Conservation (phyloP, 2,888 invertebrate species). For the Pristionchus mayeri region DNA sequence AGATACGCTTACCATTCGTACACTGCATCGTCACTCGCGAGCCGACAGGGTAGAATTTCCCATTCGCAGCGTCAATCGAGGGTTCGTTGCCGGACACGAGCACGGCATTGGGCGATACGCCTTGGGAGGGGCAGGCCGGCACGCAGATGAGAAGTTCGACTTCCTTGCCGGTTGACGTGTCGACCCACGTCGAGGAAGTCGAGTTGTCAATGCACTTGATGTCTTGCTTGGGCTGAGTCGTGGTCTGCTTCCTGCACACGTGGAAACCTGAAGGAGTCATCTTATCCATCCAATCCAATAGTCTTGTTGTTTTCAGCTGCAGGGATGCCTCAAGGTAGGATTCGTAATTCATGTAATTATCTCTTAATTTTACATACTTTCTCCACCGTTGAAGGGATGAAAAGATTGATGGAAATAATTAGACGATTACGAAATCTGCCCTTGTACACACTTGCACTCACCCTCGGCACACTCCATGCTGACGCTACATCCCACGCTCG, state of each 20-base stretch:
- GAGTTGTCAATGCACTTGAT: constrained; percentile 32
- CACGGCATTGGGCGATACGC: not conserved
- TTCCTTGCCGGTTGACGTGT: not conserved
- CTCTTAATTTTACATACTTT: too few species aligned
- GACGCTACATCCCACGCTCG: constrained; percentile 17
- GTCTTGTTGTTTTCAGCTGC: too few species aligned
- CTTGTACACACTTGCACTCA: too few species aligned
- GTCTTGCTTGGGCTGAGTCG: not conserved
- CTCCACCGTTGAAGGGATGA: too few species aligned
- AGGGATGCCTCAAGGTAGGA: too few species aligned
- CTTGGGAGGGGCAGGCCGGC: constrained; percentile 20
- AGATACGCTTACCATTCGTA: constrained; percentile 8
- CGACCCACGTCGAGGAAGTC: constrained; percentile 21
- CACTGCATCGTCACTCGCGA: constrained; percentile 18
- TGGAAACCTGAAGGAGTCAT: not conserved
- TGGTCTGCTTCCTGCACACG: not conserved
- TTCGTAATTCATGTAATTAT: too few species aligned
- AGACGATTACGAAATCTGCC: too few species aligned
- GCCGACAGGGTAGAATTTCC: not conserved
- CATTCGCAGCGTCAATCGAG: not conserved
- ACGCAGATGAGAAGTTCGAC: not conserved
- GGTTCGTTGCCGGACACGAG: not conserved
- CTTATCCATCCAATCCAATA: not conserved
- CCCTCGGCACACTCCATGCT: constrained; percentile 32
- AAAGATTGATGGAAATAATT: too few species aligned